Base-by-base conservation (phyloP, 2,888 invertebrate species). In the Dendrolimus pini region DNA sequence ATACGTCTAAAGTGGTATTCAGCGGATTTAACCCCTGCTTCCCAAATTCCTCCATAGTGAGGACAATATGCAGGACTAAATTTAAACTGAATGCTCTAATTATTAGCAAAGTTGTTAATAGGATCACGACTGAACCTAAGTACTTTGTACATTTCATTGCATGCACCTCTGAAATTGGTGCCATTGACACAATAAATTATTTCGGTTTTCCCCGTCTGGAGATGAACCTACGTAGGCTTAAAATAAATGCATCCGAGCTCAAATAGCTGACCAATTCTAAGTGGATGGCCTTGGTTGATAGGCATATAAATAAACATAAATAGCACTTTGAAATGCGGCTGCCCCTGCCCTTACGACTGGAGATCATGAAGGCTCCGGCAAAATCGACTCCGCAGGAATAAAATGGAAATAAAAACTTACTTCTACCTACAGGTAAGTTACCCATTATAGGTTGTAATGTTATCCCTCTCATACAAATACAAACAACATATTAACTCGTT, bases 361-460 rank as follows among this genome's bases (percentile, higher is more conserved):
- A 10, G 41, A 66, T 64, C 14, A 60, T 41, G 52, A 65, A 62
- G 1, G 65, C 65, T 2, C 64, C 66, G 9, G 62, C 62, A 52
- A 65, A 62, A 56, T 67, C 65, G 7, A 55, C 56, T 9, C 64
- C 65, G 30, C 41, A 41, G 1, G 54, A 41, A 18, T 66, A 56
- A 54, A 66, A 67, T 1, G 62, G 58, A 57, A 42, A 62, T 9
- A 7, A 18, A 14, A 47, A 56, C 7, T 54, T 56, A 7, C 61
- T 57, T 8, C 64, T 54, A 42, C 7, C 12, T 9, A 18, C 7
- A 12, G 65, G 64, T 41, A 65, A 52, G 18, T 65, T 54, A 42
- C 65, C 63, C 63, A 63, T 61, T 14, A 61, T 42, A 1, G 62
- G 65, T 1, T 59, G 9, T 6, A 60, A 42, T 1, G 60, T 55